phyloP scores from a whole-genome alignment of 2,888 invertebrate species.

The Octonoba sinensis region DNA sequence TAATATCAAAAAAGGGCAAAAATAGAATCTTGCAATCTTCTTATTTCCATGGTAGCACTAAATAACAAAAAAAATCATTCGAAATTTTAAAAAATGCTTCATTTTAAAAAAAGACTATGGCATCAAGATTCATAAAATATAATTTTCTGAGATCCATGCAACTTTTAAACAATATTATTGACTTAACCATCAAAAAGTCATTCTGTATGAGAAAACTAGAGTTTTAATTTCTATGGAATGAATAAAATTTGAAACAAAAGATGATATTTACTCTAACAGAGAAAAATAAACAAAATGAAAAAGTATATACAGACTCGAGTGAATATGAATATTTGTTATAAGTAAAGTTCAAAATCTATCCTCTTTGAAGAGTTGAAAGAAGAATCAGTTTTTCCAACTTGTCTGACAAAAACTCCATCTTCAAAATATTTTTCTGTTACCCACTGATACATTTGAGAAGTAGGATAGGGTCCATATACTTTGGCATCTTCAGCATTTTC shows the following conservation, averaged over 20 bases:
- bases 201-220: no score
- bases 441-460: slow-evolving; percentile 91
- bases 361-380: slow-evolving; percentile 88
- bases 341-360: slow-evolving; percentile 93
- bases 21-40: no score
- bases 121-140: no score
- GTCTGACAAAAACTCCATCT: slow-evolving; percentile 84
- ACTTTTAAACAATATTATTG: no score
- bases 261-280: background rate
- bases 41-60: no score
- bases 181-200: no score
- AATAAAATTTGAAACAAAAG: background rate
- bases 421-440: slow-evolving; percentile 87
- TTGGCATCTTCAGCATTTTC: slow-evolving; percentile 80
- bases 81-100: no score
- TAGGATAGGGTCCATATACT: slow-evolving; percentile 86
- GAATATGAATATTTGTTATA: slow-evolving; percentile 73
- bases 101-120: no score
- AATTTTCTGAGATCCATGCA: no score
- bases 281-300: background rate
- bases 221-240: no score
- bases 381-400: slow-evolving; percentile 79
- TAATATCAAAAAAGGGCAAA: no score
- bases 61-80: no score
- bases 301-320: background rate